Evolutionary conservation across 1,140 invertebrate genomes (phyloP).

Genomic region (Phymastichus coffea): DNA sequence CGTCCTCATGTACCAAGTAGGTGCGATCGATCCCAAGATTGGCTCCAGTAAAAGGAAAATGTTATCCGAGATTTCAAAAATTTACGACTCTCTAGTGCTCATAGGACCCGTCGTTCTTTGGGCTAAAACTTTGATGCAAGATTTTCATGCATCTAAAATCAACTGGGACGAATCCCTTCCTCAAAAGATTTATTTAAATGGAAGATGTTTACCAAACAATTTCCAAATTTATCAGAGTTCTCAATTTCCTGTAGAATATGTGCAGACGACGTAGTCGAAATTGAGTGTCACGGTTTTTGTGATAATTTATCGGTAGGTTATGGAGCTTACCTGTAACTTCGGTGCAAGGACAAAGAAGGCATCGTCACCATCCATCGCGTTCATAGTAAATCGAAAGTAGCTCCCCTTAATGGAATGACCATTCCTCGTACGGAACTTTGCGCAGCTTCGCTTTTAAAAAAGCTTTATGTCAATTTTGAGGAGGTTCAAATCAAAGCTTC

Average conservation of each 20-base stretch:
- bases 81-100: constrained; percentile 23
- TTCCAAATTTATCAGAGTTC: background rate
- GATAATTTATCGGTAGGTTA: constrained; percentile 21
- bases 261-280: background rate
- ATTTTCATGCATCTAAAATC: constrained; percentile 3
- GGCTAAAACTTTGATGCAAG: constrained; percentile 21
- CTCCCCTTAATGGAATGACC: constrained; percentile 9
- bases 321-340: constrained; percentile 17
- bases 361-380: background rate
- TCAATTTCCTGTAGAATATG: background rate
- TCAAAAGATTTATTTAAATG: constrained; percentile 4
- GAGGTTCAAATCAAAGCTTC: background rate
- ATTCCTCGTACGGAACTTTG: constrained; percentile 19
- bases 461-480: background rate
- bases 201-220: constrained; percentile 4
- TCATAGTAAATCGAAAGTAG: constrained; percentile 15
- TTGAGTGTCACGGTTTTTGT: constrained; percentile 25
- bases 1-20: background rate
- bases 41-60: constrained; percentile 12
- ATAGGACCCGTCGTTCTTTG: constrained; percentile 8
- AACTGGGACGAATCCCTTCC: constrained; percentile 21
- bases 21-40: background rate
- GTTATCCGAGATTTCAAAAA: constrained; percentile 12
- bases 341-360: background rate
- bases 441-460: background rate